Conservation (phyloP, 2,113 vertebrate species). For the Tilapia sparmanii region DNA sequence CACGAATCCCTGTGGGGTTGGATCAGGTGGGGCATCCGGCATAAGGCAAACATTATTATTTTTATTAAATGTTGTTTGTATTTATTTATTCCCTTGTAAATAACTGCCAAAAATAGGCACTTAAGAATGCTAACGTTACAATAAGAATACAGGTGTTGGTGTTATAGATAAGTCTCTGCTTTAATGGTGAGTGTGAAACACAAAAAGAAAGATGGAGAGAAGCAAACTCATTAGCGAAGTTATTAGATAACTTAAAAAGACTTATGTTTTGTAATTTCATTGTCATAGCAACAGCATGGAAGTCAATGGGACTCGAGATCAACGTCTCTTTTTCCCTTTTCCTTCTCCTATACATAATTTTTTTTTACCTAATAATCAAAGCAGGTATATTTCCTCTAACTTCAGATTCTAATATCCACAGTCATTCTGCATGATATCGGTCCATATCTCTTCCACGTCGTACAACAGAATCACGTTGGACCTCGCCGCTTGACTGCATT, state of each 20-base stretch:
- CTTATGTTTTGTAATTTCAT: conserved; percentile 41
- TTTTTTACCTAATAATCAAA: neutral
- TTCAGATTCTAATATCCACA: neutral
- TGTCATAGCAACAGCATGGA: conserved; percentile 6
- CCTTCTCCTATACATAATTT: neutral
- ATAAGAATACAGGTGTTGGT: neutral
- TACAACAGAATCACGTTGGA: neutral
- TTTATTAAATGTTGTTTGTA: neutral
- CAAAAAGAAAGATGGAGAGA: neutral
- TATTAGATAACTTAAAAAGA: conserved; percentile 40
- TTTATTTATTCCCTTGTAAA: neutral
- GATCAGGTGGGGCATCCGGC: neutral
- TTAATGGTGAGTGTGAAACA: neutral
- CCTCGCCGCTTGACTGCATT: neutral
- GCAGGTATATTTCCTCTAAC: neutral
- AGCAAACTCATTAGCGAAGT: conserved; percentile 23
- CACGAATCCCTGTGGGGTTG: neutral
- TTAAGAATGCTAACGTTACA: neutral
- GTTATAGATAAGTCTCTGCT: neutral
- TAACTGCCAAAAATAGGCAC: neutral
- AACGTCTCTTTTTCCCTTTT: neutral
- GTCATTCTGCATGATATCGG: neutral
- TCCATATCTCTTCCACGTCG: neutral
- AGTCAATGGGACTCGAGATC: neutral
- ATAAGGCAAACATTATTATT: neutral